Conservation (phyloP, 2,113 vertebrate genomes). For the Dendropsophus ebraccatus region DNA sequence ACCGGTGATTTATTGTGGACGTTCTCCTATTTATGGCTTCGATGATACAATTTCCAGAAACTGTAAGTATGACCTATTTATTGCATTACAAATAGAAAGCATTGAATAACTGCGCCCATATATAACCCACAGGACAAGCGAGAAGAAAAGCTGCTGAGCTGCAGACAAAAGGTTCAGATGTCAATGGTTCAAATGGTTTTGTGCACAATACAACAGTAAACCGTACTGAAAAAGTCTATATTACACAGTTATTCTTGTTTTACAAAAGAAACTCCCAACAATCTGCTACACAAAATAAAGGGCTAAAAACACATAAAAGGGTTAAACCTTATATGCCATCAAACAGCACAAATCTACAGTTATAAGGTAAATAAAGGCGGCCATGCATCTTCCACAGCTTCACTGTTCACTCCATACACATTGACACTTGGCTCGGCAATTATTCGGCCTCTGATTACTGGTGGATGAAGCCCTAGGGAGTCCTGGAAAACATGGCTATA, state of each 20-base stretch:
- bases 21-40: not conserved
- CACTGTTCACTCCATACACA: too few species aligned
- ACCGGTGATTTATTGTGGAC: not conserved
- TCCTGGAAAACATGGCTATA: too few species aligned
- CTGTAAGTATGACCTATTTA: not conserved
- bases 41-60: not conserved
- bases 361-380: too few species aligned
- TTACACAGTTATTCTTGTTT: not conserved
- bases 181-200: constrained; percentile 26
- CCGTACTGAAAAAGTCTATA: not conserved
- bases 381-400: too few species aligned
- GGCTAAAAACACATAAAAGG: not conserved
- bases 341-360: too few species aligned
- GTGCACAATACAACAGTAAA: not conserved
- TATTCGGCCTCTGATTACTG: too few species aligned
- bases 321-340: not conserved
- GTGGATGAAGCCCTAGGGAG: too few species aligned
- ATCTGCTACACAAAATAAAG: not conserved
- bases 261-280: not conserved
- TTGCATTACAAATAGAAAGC: not conserved
- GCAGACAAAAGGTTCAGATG: constrained; percentile 11
- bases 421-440: too few species aligned
- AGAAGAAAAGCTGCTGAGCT: not conserved
- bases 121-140: not conserved
- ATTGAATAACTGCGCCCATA: not conserved